Evolutionary conservation across 1,140 invertebrate species (phyloP).

Genomic region (Acromyrmex heyeri): DNA sequence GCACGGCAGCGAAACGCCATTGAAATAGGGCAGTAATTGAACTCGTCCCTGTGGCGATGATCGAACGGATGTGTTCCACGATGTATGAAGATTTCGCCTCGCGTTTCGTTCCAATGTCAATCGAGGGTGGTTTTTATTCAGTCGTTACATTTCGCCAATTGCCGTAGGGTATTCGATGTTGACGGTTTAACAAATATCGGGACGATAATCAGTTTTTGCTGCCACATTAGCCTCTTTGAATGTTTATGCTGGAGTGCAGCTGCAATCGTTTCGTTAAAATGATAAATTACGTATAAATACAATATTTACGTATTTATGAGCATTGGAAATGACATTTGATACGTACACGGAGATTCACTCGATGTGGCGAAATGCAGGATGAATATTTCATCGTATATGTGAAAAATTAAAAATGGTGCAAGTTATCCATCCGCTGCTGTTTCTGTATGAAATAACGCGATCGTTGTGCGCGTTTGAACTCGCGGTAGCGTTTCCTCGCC

Average conservation of each 20-base stretch:
- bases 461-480: neutral
- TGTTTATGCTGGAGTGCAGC: slow-evolving; percentile 21
- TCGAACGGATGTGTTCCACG: slow-evolving; percentile 19
- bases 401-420: slow-evolving; percentile 51
- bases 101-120: slow-evolving; percentile 4
- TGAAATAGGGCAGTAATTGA: slow-evolving; percentile 43
- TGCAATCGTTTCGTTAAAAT: slow-evolving; percentile 46
- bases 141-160: slow-evolving; percentile 28
- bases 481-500: neutral
- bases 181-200: slow-evolving; percentile 23
- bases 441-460: slow-evolving; percentile 39
- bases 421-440: slow-evolving; percentile 13
- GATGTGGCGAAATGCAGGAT: slow-evolving; percentile 37
- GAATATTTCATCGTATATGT: slow-evolving; percentile 38
- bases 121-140: slow-evolving; percentile 20
- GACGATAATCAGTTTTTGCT: slow-evolving; percentile 40
- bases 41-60: slow-evolving; percentile 25
- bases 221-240: slow-evolving; percentile 45
- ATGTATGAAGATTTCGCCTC: slow-evolving; percentile 17
- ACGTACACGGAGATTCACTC: neutral
- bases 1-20: neutral
- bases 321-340: slow-evolving; percentile 54
- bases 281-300: slow-evolving; percentile 50
- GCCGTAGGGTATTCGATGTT: slow-evolving; percentile 9
- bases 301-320: slow-evolving; percentile 54